Conservation (phyloP, 2,113 vertebrate genomes). For the Lamprotornis superbus region DNA sequence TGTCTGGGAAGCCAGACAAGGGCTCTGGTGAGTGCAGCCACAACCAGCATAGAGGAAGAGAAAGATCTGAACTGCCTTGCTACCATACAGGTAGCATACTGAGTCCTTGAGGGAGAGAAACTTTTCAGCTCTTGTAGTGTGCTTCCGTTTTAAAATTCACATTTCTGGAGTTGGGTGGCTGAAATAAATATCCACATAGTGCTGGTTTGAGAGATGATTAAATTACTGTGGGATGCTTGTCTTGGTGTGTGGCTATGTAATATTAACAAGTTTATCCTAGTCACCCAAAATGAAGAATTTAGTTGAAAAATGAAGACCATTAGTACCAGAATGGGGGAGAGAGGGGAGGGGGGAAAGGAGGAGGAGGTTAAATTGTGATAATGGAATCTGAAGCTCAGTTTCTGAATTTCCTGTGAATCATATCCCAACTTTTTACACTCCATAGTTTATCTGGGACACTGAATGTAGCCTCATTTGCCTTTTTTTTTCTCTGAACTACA, state of each 20-base stretch:
- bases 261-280: neutral
- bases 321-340: neutral
- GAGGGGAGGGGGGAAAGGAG: too few relatives aligned
- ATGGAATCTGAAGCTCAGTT: neutral
- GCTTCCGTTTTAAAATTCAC: neutral
- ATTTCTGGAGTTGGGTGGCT: neutral
- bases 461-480: neutral
- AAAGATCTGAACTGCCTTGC: neutral
- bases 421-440: neutral
- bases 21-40: neutral
- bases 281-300: neutral
- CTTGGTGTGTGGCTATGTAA: neutral
- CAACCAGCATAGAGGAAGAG: rapidly evolving
- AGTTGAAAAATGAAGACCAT: neutral
- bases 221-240: neutral
- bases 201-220: neutral
- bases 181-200: neutral
- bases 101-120: neutral
- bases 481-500: neutral
- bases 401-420: neutral
- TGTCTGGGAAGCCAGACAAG: neutral
- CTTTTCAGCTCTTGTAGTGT: neutral
- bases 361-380: neutral
- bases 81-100: neutral
- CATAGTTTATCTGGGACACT: neutral